Conservation (phyloP, 2,888 invertebrate species). For the Eucriotettix oculatus region DNA sequence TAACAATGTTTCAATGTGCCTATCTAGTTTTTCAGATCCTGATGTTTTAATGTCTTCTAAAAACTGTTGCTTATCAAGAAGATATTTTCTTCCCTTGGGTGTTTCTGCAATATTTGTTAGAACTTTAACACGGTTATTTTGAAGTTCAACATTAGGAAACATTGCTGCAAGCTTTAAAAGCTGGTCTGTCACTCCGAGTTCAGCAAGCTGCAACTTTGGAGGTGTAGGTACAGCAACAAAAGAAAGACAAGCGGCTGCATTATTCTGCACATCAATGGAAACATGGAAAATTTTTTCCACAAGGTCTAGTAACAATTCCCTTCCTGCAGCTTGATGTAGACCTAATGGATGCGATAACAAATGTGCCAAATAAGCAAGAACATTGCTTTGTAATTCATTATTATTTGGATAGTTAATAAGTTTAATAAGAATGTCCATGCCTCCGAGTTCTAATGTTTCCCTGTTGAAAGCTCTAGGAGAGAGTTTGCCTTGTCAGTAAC, state of each 20-base stretch:
- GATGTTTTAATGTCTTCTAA: neutral
- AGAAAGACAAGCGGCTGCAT: conserved; percentile 22
- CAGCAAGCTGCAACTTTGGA: conserved; percentile 20
- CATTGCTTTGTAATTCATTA: conserved; percentile 17
- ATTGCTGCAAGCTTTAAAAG: conserved; percentile 16
- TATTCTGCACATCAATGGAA: conserved; percentile 20
- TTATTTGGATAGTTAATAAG: conserved; percentile 19
- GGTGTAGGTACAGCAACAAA: conserved; percentile 22
- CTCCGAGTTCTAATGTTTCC: conserved; percentile 23
- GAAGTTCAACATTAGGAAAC: conserved; percentile 8
- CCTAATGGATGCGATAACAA: conserved; percentile 22
- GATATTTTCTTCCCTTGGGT: neutral
- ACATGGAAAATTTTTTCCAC: conserved; percentile 21
- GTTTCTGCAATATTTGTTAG: neutral
- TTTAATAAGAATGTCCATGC: conserved; percentile 21
- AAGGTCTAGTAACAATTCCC: conserved; percentile 21
- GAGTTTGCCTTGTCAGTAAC: too few species aligned
- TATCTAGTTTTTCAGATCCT: neutral
- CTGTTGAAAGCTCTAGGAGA: conserved; percentile 21
- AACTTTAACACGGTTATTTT: conserved; percentile 1
- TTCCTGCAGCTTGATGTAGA: conserved; percentile 22
- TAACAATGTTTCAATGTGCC: neutral
- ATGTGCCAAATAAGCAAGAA: conserved; percentile 21
- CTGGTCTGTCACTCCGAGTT: conserved; percentile 19
- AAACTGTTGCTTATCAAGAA: neutral